phyloP scores from a whole-genome alignment of 2,113 vertebrate species.

The Rhodinocichla rosea region DNA sequence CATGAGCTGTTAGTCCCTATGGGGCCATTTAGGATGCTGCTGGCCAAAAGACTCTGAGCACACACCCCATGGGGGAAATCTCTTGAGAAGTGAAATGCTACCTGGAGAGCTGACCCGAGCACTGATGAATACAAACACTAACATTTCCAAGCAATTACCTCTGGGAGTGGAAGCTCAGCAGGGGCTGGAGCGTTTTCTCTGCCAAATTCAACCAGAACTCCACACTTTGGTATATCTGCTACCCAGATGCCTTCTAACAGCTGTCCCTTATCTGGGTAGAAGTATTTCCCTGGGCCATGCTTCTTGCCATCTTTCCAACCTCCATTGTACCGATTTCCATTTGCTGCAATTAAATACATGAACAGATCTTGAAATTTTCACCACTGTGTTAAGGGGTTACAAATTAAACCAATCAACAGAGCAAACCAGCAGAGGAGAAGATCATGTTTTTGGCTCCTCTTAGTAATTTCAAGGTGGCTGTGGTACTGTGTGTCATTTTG shows the following conservation, averaged over 20 bases:
- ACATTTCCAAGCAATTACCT: slow-evolving; percentile 72
- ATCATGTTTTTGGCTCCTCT: background rate
- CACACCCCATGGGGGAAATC: background rate
- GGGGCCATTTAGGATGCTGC: background rate
- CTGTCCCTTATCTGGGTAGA: slow-evolving; percentile 80
- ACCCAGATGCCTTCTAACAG: slow-evolving; percentile 88
- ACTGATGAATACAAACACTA: background rate
- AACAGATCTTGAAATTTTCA: background rate
- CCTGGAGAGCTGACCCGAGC: background rate
- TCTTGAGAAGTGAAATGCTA: background rate
- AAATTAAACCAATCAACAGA: background rate
- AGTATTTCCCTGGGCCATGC: slow-evolving; percentile 81
- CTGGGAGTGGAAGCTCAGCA: slow-evolving; percentile 81
- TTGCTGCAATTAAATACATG: slow-evolving; percentile 46
- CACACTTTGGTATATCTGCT: slow-evolving; percentile 82
- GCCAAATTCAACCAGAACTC: slow-evolving; percentile 80
- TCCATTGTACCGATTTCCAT: slow-evolving; percentile 86
- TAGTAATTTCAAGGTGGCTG: background rate
- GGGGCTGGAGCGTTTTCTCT: slow-evolving; percentile 72
- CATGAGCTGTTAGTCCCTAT: background rate
- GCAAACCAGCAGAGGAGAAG: background rate
- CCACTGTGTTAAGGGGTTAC: background rate
- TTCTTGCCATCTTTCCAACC: slow-evolving; percentile 85
- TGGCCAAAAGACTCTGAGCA: background rate
- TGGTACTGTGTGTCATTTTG: accelerated